Evolutionary conservation across 2,888 invertebrate species (phyloP).

Genomic region (Apeira syringaria): DNA sequence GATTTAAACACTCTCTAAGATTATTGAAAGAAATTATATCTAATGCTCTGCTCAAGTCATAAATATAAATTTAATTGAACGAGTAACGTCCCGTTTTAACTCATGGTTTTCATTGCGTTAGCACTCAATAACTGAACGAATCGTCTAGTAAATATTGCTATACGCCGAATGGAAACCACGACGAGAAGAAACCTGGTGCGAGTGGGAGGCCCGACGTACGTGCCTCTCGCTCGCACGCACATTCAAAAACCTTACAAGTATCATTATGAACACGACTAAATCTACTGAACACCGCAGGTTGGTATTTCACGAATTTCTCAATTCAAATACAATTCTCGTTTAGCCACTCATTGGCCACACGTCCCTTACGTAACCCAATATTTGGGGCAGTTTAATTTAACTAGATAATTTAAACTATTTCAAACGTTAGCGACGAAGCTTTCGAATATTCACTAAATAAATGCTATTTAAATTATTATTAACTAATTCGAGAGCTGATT

Average conservation of each 20-base stretch:
- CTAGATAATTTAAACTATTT: slow-evolving; percentile 24
- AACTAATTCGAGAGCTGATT: slow-evolving; percentile 18
- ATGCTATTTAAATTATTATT: slow-evolving; percentile 15
- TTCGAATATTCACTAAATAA: slow-evolving; percentile 15
- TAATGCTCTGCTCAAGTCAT: slow-evolving; percentile 30
- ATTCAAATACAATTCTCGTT: slow-evolving; percentile 18
- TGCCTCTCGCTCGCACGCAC: neutral
- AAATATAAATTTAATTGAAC: slow-evolving; percentile 13
- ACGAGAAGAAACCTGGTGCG: slow-evolving; percentile 33
- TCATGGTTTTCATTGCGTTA: slow-evolving; percentile 32
- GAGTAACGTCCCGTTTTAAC: slow-evolving; percentile 34
- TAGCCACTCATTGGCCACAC: slow-evolving; percentile 4
- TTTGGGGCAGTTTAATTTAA: slow-evolving; percentile 17
- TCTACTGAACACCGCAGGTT: slow-evolving; percentile 24
- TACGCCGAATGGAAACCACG: slow-evolving; percentile 42
- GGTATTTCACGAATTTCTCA: slow-evolving; percentile 19
- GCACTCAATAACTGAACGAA: neutral
- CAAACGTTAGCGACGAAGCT: slow-evolving; percentile 14
- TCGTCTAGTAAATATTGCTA: neutral
- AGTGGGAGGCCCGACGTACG: neutral
- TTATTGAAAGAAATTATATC: slow-evolving; percentile 28
- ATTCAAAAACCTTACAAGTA: slow-evolving; percentile 3
- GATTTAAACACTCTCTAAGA: slow-evolving; percentile 17
- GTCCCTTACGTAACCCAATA: slow-evolving; percentile 9
- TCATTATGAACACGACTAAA: slow-evolving; percentile 17